phyloP scores from a whole-genome alignment of 2,888 invertebrate species.

The Lymantria monacha region DNA sequence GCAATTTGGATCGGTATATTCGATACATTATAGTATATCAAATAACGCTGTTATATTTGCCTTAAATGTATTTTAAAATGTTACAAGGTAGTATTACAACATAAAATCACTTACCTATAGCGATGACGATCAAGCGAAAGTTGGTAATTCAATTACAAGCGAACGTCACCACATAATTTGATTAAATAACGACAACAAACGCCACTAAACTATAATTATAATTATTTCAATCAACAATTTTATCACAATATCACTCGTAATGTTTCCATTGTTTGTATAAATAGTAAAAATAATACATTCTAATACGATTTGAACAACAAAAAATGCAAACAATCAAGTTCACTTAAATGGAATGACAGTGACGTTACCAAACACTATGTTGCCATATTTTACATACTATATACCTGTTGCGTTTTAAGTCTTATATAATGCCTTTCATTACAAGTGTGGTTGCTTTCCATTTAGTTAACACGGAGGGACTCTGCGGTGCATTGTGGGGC shows the following conservation, averaged over 20 bases:
- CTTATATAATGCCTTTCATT: no score
- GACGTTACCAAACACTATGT: slow-evolving; percentile 13
- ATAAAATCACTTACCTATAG: slow-evolving; percentile 28
- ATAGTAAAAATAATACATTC: slow-evolving; percentile 26
- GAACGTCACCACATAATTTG: slow-evolving; percentile 19
- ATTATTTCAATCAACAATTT: slow-evolving; percentile 14
- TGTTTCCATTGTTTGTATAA: slow-evolving; percentile 24
- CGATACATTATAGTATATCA: background rate
- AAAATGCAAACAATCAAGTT: slow-evolving; percentile 22
- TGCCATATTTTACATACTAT: slow-evolving; percentile 7
- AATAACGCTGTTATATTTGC: background rate
- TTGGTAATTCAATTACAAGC: slow-evolving; percentile 35
- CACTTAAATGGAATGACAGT: slow-evolving; percentile 21
- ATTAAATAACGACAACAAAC: slow-evolving; percentile 6
- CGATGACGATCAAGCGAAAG: slow-evolving; percentile 16
- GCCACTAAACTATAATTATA: slow-evolving; percentile 14
- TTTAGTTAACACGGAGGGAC: no score
- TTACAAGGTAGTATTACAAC: slow-evolving; percentile 21
- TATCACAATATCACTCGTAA: slow-evolving; percentile 14
- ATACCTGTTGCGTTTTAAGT: no score
- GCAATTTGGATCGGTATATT: slow-evolving; percentile 1
- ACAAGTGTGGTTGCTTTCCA: no score
- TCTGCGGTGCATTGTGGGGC: no score
- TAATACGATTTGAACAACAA: slow-evolving; percentile 28
- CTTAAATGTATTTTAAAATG: slow-evolving; percentile 22